Evolutionary conservation across 2,797 vertebrate genomes (phyloP).

Genomic region (Enteromius thamalakanensis): DNA sequence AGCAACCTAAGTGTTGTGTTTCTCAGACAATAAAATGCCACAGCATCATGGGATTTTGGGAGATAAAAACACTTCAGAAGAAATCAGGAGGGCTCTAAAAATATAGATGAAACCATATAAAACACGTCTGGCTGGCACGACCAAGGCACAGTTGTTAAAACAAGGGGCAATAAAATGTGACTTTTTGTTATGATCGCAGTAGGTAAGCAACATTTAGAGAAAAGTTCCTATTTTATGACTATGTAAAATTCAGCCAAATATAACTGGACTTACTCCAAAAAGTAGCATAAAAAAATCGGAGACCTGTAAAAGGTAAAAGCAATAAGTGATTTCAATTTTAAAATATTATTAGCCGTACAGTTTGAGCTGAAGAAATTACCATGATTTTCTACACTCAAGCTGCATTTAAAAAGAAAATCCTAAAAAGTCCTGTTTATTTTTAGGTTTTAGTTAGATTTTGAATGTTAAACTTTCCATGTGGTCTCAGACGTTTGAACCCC

Average conservation of each 20-base stretch:
- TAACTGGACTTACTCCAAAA: constrained; percentile 26
- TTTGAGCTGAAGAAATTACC: neutral
- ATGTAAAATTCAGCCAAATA: neutral
- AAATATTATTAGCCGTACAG: neutral
- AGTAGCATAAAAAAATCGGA: constrained; percentile 20
- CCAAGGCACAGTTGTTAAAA: constrained; percentile 56
- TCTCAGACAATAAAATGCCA: constrained; percentile 52
- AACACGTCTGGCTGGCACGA: constrained; percentile 50
- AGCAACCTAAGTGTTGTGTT: constrained; percentile 41
- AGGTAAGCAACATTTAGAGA: constrained; percentile 28
- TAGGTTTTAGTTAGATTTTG: constrained; percentile 7
- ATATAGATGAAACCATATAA: constrained; percentile 46
- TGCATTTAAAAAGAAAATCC: neutral
- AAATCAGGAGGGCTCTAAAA: constrained; percentile 47
- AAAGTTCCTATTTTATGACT: constrained; percentile 34
- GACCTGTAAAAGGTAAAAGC: neutral
- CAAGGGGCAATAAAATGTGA: constrained; percentile 48
- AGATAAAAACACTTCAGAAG: constrained; percentile 49
- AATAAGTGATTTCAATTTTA: neutral
- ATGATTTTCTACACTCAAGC: neutral
- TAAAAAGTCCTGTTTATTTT: neutral
- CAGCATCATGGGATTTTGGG: constrained; percentile 43
- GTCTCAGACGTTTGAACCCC: constrained; percentile 29
- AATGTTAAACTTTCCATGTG: constrained; percentile 15
- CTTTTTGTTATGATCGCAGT: constrained; percentile 40